Percentiles rank a stretch among this genome's conserved stretches.
Evolutionary conservation across 2,888 invertebrate genomes (phyloP).

Genomic region (Aspidiotus destructor): DNA sequence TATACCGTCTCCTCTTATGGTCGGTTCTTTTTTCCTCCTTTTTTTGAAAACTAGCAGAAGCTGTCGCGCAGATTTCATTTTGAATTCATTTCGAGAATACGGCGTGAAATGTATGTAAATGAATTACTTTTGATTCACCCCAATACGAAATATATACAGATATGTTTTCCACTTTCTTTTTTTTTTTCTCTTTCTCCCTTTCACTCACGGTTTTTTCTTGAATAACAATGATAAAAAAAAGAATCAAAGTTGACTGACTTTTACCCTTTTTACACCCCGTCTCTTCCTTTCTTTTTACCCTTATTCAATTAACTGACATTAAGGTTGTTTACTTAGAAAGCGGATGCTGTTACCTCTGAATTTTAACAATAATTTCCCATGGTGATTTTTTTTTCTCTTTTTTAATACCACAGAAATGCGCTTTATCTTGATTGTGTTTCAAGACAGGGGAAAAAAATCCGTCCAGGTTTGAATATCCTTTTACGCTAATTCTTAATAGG

Average conservation of each 20-base stretch:
- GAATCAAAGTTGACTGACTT: slow-evolving; percentile 29
- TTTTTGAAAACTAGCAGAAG: slow-evolving; percentile 31
- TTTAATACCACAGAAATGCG: slow-evolving; percentile 16
- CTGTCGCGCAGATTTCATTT: slow-evolving; percentile 32
- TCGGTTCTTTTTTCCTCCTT: not conserved
- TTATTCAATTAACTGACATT: slow-evolving; percentile 33
- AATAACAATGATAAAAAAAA: slow-evolving; percentile 31
- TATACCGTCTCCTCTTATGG: not conserved
- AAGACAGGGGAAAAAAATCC: slow-evolving; percentile 9
- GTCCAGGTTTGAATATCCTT: not conserved
- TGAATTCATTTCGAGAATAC: slow-evolving; percentile 33
- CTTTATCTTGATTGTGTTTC: slow-evolving; percentile 26
- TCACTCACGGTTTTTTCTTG: slow-evolving; percentile 7
- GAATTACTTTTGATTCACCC: slow-evolving; percentile 33
- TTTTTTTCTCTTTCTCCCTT: slow-evolving; percentile 6
- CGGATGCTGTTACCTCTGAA: slow-evolving; percentile 28
- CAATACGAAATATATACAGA: slow-evolving; percentile 18
- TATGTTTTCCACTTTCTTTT: slow-evolving; percentile 21
- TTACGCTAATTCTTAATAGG: too few species aligned
- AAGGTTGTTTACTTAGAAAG: slow-evolving; percentile 30
- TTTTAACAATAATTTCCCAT: slow-evolving; percentile 31
- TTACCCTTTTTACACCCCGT: slow-evolving; percentile 18
- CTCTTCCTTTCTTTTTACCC: slow-evolving; percentile 14
- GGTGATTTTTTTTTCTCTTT: not conserved
- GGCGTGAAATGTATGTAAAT: slow-evolving; percentile 33